Evolutionary conservation across 2,797 vertebrate species (phyloP), one percentile per base, ranked within the genome.

Genomic region (Chelon labrosus): DNA sequence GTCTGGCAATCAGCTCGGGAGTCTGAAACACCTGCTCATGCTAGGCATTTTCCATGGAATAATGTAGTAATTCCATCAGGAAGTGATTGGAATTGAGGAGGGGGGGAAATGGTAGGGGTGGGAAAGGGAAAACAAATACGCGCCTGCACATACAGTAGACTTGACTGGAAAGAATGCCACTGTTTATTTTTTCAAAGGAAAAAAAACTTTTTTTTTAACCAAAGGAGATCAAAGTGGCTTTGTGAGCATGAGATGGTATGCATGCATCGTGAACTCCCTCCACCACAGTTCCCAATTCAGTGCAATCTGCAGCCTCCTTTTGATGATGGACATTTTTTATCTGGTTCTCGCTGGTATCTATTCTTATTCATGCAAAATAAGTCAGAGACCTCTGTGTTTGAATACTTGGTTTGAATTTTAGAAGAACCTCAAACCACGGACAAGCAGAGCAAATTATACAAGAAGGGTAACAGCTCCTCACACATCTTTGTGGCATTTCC

Each of bases 401-500:
- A 92, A 87, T 91, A 52, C 38, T 86, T 93, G 90, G 87, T 87
- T 79, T 81, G 90, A 88, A 84, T 89, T 87, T 91, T 90, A 83
- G 77, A 93, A 93, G 90, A 89, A 85, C 80, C 90, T 94, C 94
- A 90, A 91, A 93, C 88, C 83, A 73, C 84, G 85, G 89, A 78
- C 83, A 89, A 90, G 88, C 93, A 92, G 85, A 93, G 89, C 93
- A 95, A 95, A 95, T 95, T 92, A 93, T 91, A 95, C 94, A 93
- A 93, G 92, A 96, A 96, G 95, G 93, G 93, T 84, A 63, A 92
- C 86, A 73, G 68, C 80, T 84, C 78, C 80, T 85, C 75, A 54
- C 67, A 85, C 83, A 81, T 82, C 81, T 89, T 83, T 79, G 76
- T 31, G 80, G 78, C 85, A 79, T 89, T 85, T 87, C 82, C 82